These are phyloP conservation scores for Porites lutea DNA, from an alignment of 64 coral and sea anemone species.

Conservation along the genomic window DNA sequence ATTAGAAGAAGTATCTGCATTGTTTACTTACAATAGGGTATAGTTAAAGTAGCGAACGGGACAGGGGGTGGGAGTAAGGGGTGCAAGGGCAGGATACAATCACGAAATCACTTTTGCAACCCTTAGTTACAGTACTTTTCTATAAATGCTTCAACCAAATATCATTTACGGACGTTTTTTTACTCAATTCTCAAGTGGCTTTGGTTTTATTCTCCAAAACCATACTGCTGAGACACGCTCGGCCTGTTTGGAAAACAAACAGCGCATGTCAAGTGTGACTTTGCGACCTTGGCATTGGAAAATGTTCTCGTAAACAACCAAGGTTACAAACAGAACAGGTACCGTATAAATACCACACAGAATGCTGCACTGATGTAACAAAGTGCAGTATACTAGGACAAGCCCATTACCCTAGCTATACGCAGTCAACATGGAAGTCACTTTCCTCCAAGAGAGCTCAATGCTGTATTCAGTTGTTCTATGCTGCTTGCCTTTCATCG, in stretches of 20 bases:
- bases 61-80: background rate
- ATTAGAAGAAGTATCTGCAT: constrained; percentile 11
- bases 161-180: background rate
- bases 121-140: background rate
- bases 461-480: background rate
- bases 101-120: background rate
- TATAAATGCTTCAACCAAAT: background rate
- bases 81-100: background rate
- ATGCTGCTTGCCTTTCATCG: background rate
- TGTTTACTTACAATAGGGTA: constrained; percentile 16
- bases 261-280: constrained; percentile 56
- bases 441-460: background rate
- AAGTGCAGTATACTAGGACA: background rate
- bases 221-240: constrained; percentile 9
- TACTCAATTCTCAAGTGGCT: background rate
- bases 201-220: constrained; percentile 5
- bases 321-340: background rate
- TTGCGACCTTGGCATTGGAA: constrained; percentile 53
- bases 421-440: background rate
- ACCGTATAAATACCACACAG: constrained; percentile 31
- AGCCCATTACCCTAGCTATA: background rate
- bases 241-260: constrained; percentile 42
- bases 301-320: constrained; percentile 39
- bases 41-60: background rate
- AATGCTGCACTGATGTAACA: background rate